phyloP scores from a whole-genome alignment of 2,113 vertebrate species.

The Halcyon malimbica region DNA sequence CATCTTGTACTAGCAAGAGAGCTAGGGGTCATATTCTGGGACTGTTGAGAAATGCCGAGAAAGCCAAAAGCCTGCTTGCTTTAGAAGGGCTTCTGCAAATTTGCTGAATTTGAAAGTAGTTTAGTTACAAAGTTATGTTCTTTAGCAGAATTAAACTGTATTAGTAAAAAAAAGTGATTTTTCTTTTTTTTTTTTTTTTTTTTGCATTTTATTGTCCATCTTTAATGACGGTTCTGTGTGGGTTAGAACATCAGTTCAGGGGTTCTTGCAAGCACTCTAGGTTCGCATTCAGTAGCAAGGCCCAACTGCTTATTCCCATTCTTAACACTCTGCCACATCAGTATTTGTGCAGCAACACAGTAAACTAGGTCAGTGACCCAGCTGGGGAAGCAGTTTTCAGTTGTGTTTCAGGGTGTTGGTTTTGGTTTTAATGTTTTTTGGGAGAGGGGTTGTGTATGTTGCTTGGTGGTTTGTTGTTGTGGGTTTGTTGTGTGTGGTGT shows the following conservation, averaged over 20 bases:
- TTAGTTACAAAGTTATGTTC: not conserved
- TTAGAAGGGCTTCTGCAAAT: not conserved
- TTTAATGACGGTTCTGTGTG: not conserved
- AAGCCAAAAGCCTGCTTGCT: not conserved
- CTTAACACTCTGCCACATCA: not conserved
- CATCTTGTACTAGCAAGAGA: not conserved
- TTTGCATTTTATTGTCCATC: not conserved
- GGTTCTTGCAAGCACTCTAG: not conserved
- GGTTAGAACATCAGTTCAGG: not conserved
- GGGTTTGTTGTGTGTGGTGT: not conserved
- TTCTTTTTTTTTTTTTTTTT: no score
- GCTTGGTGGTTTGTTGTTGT: not conserved
- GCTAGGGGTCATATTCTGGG: not conserved
- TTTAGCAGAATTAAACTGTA: not conserved
- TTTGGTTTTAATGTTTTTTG: not conserved
- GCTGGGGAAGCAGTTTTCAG: not conserved
- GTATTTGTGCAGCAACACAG: not conserved
- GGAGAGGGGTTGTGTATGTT: not conserved
- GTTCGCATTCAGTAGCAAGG: not conserved
- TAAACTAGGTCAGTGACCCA: not conserved
- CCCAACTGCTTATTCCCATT: not conserved
- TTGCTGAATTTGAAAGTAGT: not conserved
- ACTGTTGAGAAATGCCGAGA: not conserved
- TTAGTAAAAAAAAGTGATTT: not conserved
- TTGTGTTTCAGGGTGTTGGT: not conserved